phyloP scores from a whole-genome alignment of 2,797 vertebrate genomes.

The Craterocephalus amniculus region DNA sequence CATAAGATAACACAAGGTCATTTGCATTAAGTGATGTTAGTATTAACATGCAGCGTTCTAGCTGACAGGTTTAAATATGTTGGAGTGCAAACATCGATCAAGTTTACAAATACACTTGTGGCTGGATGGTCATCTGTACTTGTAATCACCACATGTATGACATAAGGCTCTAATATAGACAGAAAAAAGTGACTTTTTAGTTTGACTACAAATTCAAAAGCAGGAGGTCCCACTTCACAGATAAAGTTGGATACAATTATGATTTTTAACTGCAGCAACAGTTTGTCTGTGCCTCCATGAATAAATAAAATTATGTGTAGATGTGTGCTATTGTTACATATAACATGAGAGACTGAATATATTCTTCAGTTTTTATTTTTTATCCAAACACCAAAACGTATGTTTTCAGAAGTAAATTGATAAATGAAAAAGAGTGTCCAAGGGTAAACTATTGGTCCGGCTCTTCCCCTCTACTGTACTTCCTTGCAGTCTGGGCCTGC shows the following conservation, averaged over 20 bases:
- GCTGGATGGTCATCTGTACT: background rate
- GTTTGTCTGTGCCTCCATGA: background rate
- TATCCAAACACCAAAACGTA: too few relatives aligned
- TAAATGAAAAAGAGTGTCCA: too few relatives aligned
- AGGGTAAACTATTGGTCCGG: too few relatives aligned
- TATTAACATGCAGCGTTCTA: conserved; percentile 3
- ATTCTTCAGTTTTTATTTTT: too few relatives aligned
- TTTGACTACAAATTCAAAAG: background rate
- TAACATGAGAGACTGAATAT: too few relatives aligned
- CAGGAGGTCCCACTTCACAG: background rate
- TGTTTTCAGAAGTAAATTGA: too few relatives aligned
- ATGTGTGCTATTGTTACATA: too few relatives aligned
- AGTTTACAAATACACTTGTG: background rate
- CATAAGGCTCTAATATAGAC: background rate
- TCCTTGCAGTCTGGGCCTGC: background rate
- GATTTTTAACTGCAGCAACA: background rate
- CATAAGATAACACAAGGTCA: background rate
- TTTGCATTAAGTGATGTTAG: conserved; percentile 3
- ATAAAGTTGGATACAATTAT: background rate
- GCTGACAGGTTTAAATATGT: background rate
- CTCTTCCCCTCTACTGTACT: background rate
- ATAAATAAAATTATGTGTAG: too few relatives aligned
- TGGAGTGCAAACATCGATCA: background rate
- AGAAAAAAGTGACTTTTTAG: background rate
- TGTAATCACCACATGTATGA: background rate